A percentile compares a stretch with the other conserved stretches of the same genome.
Evolutionary conservation across 1,140 invertebrate genomes (phyloP).

Genomic region (Aethina tumida): DNA sequence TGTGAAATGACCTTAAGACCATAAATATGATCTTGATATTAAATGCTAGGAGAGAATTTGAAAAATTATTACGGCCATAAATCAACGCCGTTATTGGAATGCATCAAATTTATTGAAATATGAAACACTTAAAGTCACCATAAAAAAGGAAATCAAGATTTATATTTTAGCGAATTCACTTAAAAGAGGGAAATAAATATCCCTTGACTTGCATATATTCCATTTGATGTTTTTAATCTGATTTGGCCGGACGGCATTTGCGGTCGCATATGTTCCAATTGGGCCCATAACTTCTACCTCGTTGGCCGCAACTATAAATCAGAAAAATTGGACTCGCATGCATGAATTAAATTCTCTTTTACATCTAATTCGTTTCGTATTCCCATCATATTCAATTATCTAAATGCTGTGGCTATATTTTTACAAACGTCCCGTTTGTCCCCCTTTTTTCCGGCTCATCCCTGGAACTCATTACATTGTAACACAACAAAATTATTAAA

Average conservation of each 20-base stretch:
- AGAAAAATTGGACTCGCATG: background rate
- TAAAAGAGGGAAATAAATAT: constrained; percentile 9
- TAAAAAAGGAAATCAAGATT: background rate
- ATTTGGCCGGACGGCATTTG: constrained; percentile 6
- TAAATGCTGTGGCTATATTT: background rate
- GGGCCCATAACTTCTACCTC: constrained; percentile 10
- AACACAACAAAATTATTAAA: background rate
- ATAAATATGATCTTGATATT: too few relatives aligned
- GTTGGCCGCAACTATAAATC: constrained; percentile 8
- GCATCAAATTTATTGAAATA: too few relatives aligned
- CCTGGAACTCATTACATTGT: background rate
- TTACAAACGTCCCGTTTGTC: background rate
- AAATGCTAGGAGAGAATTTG: too few relatives aligned
- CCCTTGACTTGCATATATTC: constrained; percentile 8
- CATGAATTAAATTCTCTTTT: constrained; percentile 2
- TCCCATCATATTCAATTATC: background rate
- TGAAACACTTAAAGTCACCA: background rate
- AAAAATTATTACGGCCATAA: too few relatives aligned
- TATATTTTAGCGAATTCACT: constrained; percentile 5
- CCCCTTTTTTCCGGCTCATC: background rate
- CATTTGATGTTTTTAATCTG: constrained; percentile 12
- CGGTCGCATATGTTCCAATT: constrained; percentile 13
- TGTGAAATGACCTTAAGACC: too few relatives aligned
- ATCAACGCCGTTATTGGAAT: too few relatives aligned
- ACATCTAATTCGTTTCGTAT: background rate